These are phyloP conservation scores for mouse (Mus musculus) DNA, from an alignment of 2,113 vertebrate species.

Conservation along the genomic window DNA sequence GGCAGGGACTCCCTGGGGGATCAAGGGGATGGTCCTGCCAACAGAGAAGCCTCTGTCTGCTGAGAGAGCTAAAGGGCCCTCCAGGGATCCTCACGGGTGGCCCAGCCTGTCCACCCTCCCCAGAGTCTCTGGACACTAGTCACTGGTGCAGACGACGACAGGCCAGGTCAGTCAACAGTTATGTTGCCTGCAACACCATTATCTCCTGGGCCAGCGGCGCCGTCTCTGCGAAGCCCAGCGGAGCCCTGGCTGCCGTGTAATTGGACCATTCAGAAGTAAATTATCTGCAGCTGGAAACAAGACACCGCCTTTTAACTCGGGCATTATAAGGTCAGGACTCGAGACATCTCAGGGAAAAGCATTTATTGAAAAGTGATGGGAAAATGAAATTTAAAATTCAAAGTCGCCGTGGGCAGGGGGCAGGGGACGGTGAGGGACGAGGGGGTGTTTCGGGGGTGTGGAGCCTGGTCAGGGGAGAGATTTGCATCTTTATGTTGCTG, in stretches of 20 bases:
- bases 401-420: slow-evolving; percentile 25
- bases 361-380: slow-evolving; percentile 77
- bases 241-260: slow-evolving; percentile 74
- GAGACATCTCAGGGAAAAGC: slow-evolving; percentile 61
- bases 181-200: slow-evolving; percentile 76
- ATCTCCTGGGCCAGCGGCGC: slow-evolving; percentile 76
- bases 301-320: slow-evolving; percentile 66
- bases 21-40: accelerated
- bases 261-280: slow-evolving; percentile 84
- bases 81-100: accelerated
- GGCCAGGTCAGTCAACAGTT: slow-evolving; percentile 82
- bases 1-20: not conserved
- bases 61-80: accelerated
- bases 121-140: not conserved
- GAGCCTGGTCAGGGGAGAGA: slow-evolving; percentile 70
- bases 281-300: slow-evolving; percentile 85
- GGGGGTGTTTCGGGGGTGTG: slow-evolving; percentile 43
- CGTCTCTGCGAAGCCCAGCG: not conserved
- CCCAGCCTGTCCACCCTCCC: not conserved
- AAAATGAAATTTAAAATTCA: slow-evolving; percentile 85
- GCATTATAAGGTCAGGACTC: slow-evolving; percentile 66
- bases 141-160: slow-evolving; percentile 54
- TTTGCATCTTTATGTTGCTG: slow-evolving; percentile 86
- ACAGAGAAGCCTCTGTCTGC: not conserved
- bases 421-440: not conserved